Evolutionary conservation across 1,140 invertebrate genomes (phyloP).

Genomic region (Semibalanus balanoides): DNA sequence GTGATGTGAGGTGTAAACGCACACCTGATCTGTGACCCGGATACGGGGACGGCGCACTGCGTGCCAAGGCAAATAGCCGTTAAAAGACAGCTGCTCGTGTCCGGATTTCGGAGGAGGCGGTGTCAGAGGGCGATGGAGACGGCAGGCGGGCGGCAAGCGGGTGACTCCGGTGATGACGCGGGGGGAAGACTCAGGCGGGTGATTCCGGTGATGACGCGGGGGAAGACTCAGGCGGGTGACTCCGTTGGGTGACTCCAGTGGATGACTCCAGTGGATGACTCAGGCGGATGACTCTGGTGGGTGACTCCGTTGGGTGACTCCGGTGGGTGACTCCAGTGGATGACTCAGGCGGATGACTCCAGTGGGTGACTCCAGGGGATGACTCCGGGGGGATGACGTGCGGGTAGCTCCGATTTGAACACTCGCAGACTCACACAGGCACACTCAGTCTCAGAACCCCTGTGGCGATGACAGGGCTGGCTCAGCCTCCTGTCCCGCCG

Average conservation of each 20-base stretch:
- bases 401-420: too few relatives aligned
- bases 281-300: too few relatives aligned
- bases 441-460: too few relatives aligned
- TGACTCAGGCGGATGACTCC: too few relatives aligned
- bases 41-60: not conserved
- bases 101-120: too few relatives aligned
- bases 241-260: not conserved
- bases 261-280: not conserved
- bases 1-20: not conserved
- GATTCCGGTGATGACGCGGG: not conserved
- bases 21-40: not conserved
- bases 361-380: not conserved
- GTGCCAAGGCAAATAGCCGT: not conserved
- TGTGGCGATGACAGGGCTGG: too few relatives aligned
- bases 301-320: too few relatives aligned
- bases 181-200: too few relatives aligned
- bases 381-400: not conserved
- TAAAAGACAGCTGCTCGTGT: not conserved
- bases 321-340: not conserved
- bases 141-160: not conserved
- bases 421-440: too few relatives aligned
- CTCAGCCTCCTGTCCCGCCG: not conserved
- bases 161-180: too few relatives aligned
- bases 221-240: not conserved
- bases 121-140: too few relatives aligned